Evolutionary conservation across 1,140 invertebrate genomes (phyloP), one percentile per base, ranked within the genome.

Genomic region (Pinna nobilis): DNA sequence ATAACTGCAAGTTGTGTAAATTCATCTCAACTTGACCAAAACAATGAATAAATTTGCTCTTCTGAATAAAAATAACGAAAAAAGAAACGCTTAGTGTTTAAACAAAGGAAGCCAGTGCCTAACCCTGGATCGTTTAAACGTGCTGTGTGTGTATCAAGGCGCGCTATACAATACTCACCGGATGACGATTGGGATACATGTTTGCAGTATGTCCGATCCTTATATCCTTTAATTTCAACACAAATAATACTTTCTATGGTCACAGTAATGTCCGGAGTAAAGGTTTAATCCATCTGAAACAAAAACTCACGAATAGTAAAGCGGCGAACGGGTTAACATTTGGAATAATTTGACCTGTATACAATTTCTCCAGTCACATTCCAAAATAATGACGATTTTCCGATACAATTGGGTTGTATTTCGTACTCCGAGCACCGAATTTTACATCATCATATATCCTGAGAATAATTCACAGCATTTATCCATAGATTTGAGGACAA

Each of bases 111-210:
- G 37, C 37, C 37, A 30, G 37, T 33, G 37, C 53, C 32, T 57
- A 33, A 57, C 53, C 53, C 53, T 33, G 13, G 32, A 33, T 33
- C 44, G 15, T 15, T 30, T 57, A 57, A 57, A 53, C 32, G 53
- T 33, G 32, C 32, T 32, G 30, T 20, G 28, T 20, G 53, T 9
- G 53, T 33, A 57, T 20, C 37, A n/a, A 57, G 23, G 53, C 50
- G 65, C 47, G 66, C 67, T 50, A 37, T 67, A 41, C 23, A 18
- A 20, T n/a, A 87, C 87, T 88, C 86, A 89, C 88, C 70, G 88
- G 86, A 73, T 87, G 87, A 50, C 87, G 78, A 65, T 88, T 89
- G 2, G 88, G 87, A 81, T 89, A 89, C 88, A 89, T 89, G 51
- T 61, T 82, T 51, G 49, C 39, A n/a, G n/a, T 57, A n/a, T 57